Percentiles rank a stretch among this genome's conserved stretches.
These are phyloP conservation scores for Drosophila bocqueti DNA, from an alignment of 1,140 invertebrate species.

Conservation along the genomic window DNA sequence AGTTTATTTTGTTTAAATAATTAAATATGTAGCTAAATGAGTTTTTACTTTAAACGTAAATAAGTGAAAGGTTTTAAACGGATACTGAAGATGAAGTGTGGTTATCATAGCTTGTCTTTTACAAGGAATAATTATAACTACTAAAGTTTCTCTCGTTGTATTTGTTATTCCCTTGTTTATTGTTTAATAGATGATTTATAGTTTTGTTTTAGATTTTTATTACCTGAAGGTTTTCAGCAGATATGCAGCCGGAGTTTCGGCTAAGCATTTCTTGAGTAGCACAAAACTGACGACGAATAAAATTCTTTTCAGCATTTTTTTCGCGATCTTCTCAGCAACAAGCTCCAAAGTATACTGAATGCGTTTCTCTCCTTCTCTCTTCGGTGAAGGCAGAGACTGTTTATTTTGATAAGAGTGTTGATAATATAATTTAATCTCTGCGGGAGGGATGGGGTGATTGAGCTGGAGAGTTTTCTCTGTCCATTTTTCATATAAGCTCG, in stretches of 20 bases:
- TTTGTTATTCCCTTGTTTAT: background rate
- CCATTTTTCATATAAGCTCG: background rate
- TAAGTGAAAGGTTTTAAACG: background rate
- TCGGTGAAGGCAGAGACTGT: background rate
- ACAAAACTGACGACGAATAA: background rate
- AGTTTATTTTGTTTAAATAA: background rate
- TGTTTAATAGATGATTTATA: background rate
- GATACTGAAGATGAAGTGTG: background rate
- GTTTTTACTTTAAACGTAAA: background rate
- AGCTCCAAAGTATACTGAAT: constrained; percentile 31
- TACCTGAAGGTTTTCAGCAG: constrained; percentile 28
- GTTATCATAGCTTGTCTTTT: background rate
- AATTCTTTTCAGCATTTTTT: constrained; percentile 29
- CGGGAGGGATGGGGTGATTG: background rate
- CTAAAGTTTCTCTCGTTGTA: background rate
- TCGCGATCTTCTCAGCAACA: constrained; percentile 1
- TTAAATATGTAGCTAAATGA: background rate
- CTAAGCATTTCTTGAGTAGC: constrained; percentile 2
- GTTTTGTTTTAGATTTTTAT: background rate
- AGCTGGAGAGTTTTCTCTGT: constrained; percentile 1
- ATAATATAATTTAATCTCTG: constrained; percentile 42
- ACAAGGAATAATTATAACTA: background rate
- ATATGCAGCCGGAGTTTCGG: constrained; percentile 17
- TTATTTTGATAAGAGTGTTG: constrained; percentile 36
- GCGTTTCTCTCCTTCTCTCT: background rate